Conservation (phyloP, 2,113 vertebrate species). For the Glaucidium brasilianum region DNA sequence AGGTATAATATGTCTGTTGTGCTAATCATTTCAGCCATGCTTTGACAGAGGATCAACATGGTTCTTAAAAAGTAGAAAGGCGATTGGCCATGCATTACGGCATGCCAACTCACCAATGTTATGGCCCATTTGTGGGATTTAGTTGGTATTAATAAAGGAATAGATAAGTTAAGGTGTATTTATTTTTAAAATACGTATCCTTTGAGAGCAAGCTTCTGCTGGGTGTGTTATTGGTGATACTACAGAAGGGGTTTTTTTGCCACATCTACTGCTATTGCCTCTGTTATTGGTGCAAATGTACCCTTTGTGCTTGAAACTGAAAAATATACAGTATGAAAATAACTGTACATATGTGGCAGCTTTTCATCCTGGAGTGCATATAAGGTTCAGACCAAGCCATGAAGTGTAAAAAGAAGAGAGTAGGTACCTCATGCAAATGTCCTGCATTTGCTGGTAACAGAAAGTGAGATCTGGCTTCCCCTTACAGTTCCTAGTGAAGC, state of each 20-base stretch:
- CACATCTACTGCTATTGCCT: background rate
- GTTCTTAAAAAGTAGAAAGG: background rate
- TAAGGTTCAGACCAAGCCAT: background rate
- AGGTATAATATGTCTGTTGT: background rate
- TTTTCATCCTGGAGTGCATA: background rate
- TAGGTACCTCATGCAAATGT: background rate
- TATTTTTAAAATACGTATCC: background rate
- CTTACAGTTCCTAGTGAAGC: background rate
- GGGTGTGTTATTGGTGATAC: background rate
- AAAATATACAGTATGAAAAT: background rate
- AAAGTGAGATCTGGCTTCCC: background rate
- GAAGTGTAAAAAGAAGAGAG: background rate
- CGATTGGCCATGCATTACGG: background rate
- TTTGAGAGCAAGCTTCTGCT: background rate
- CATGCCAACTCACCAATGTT: background rate
- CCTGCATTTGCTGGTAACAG: background rate
- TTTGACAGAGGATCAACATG: background rate
- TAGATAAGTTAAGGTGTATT: background rate
- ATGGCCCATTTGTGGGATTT: background rate
- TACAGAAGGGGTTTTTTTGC: fast-evolving
- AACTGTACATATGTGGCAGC: fast-evolving
- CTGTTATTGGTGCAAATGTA: background rate
- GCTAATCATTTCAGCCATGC: background rate
- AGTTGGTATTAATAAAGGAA: background rate
- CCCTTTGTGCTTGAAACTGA: background rate